phyloP scores from a whole-genome alignment of 2,888 invertebrate genomes.

The Drosophila quasianomalipes region DNA sequence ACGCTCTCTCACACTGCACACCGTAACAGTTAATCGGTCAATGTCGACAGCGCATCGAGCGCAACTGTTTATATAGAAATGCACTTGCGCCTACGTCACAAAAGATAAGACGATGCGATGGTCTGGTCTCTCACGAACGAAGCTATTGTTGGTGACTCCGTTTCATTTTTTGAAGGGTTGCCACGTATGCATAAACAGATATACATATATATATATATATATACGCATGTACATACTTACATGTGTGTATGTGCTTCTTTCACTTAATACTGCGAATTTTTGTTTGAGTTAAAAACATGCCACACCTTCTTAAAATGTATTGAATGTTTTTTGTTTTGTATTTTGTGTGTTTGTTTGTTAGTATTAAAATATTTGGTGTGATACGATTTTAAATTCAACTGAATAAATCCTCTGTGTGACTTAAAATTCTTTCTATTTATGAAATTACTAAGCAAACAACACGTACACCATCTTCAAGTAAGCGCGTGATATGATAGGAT shows the following conservation, averaged over 20 bases:
- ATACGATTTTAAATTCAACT: constrained; percentile 57
- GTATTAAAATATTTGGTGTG: constrained; percentile 52
- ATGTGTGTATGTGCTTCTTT: neutral
- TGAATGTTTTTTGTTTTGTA: constrained; percentile 44
- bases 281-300: constrained; percentile 38
- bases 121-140: no score
- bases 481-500: neutral
- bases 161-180: constrained; percentile 8
- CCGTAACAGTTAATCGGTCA: constrained; percentile 15
- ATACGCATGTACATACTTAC: no score
- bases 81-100: neutral
- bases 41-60: neutral
- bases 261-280: constrained; percentile 67
- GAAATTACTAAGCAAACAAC: neutral
- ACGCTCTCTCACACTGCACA: neutral
- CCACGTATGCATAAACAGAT: constrained; percentile 8
- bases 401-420: constrained; percentile 51
- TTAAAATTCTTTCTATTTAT: constrained; percentile 37
- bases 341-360: constrained; percentile 31
- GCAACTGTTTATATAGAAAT: neutral
- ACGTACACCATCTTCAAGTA: neutral
- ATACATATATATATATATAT: neutral
- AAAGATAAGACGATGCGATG: neutral
- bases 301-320: constrained; percentile 49
- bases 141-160: no score